Evolutionary conservation across 1,140 invertebrate genomes (phyloP).

Genomic region (Dinoponera quadriceps): DNA sequence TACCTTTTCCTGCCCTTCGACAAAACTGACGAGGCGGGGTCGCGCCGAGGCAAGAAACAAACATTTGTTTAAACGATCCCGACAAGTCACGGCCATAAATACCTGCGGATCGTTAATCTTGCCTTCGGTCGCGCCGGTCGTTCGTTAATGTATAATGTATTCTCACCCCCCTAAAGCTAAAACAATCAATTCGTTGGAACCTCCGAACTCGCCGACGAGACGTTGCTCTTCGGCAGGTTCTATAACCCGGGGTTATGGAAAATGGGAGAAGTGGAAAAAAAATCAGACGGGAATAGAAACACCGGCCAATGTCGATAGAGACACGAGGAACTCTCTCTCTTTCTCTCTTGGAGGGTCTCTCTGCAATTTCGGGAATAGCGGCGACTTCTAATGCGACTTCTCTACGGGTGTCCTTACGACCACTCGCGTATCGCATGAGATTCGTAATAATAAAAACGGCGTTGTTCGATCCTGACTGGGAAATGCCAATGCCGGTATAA

Average conservation of each 20-base stretch:
- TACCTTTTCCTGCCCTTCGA: conserved; percentile 24
- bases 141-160: conserved; percentile 81
- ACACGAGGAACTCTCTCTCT: not conserved
- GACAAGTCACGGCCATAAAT: conserved; percentile 77
- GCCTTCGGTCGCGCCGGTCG: conserved; percentile 62
- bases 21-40: conserved; percentile 63
- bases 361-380: conserved; percentile 23
- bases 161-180: conserved; percentile 78
- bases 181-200: conserved; percentile 75
- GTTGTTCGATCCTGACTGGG: conserved; percentile 49
- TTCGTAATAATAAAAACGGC: conserved; percentile 35
- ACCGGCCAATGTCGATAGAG: conserved; percentile 57
- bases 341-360: too few species aligned
- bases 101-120: conserved; percentile 80
- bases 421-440: conserved; percentile 8
- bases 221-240: not conserved
- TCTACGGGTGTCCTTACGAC: conserved; percentile 21
- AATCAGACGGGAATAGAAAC: conserved; percentile 7
- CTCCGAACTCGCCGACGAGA: conserved; percentile 40
- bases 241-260: not conserved
- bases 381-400: conserved; percentile 36
- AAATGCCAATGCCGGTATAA: conserved; percentile 54
- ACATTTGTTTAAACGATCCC: conserved; percentile 81
- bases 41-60: conserved; percentile 70
- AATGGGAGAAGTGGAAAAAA: too few species aligned